phyloP scores from a whole-genome alignment of 2,888 invertebrate species.

The Dicyrtoma fusca region DNA sequence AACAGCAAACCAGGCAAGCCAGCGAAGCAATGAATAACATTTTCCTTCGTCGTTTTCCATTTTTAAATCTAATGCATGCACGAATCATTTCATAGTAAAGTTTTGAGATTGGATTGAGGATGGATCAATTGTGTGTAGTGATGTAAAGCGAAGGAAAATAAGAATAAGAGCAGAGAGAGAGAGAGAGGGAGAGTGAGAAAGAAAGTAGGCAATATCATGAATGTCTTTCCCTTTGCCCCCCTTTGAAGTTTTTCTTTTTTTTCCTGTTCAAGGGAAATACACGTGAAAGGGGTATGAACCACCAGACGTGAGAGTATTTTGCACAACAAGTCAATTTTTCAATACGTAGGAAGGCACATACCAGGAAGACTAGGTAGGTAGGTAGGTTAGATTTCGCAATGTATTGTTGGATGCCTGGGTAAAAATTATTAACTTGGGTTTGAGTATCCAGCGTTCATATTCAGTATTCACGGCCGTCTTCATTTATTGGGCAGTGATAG shows the following conservation, averaged over 20 bases:
- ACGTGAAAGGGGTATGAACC: not conserved
- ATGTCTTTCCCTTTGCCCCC: too few species aligned
- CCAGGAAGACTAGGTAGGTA: too few species aligned
- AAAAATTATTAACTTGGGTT: too few species aligned
- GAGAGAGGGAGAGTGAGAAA: not conserved
- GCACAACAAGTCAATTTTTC: conserved; percentile 13
- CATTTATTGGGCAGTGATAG: too few species aligned
- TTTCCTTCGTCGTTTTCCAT: not conserved
- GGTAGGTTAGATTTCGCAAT: too few species aligned
- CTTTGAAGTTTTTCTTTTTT: conserved; percentile 17
- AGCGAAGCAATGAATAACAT: conserved; percentile 23
- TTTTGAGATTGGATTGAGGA: conserved; percentile 20
- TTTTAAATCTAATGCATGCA: conserved; percentile 7
- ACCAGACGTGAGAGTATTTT: not conserved
- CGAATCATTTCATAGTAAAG: not conserved
- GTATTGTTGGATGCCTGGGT: too few species aligned
- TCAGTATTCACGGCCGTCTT: too few species aligned
- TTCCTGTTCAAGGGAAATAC: conserved; percentile 1
- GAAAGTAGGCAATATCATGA: conserved; percentile 5
- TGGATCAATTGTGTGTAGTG: conserved; percentile 15
- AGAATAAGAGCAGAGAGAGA: not conserved
- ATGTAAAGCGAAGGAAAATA: not conserved
- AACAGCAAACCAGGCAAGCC: not conserved
- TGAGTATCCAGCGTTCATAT: too few species aligned
- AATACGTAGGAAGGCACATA: too few species aligned